phyloP scores from a whole-genome alignment of 2,797 vertebrate genomes.

The Microcaecilia unicolor region DNA sequence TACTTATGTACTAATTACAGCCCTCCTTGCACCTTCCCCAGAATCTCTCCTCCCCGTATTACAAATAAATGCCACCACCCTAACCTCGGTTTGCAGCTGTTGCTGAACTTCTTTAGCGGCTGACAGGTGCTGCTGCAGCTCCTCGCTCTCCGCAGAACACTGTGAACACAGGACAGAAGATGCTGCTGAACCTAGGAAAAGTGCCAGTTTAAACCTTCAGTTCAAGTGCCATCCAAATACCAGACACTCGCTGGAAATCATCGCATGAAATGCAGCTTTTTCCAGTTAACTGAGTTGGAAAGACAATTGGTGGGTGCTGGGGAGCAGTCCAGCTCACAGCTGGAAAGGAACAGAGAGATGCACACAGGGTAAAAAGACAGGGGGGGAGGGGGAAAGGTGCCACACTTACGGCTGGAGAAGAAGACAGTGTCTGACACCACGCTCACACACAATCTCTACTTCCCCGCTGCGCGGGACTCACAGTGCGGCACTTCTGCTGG shows the following conservation, averaged over 20 bases:
- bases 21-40: fast-evolving
- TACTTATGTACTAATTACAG: too few relatives aligned
- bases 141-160: slow-evolving; percentile 71
- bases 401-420: too few relatives aligned
- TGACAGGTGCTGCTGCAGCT: slow-evolving; percentile 67
- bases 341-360: too few relatives aligned
- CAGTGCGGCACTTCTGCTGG: slow-evolving; percentile 68
- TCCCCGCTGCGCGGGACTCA: slow-evolving; percentile 32
- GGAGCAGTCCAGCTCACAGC: too few relatives aligned
- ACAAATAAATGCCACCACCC: too few relatives aligned
- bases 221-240: fast-evolving
- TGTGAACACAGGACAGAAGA: too few relatives aligned
- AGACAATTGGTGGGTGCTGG: not conserved
- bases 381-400: too few relatives aligned
- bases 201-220: not conserved
- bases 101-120: slow-evolving; percentile 57
- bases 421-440: too few relatives aligned
- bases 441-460: too few relatives aligned
- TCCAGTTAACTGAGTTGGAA: too few relatives aligned
- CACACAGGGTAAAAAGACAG: too few relatives aligned
- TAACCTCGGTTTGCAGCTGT: slow-evolving; percentile 68
- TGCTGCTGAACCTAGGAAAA: slow-evolving; percentile 8
- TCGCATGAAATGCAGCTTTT: fast-evolving
- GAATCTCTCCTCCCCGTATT: fast-evolving
- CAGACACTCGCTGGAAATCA: too few relatives aligned